phyloP scores from a whole-genome alignment of 2,113 vertebrate species.

The Sinocyclocheilus anophthalmus region DNA sequence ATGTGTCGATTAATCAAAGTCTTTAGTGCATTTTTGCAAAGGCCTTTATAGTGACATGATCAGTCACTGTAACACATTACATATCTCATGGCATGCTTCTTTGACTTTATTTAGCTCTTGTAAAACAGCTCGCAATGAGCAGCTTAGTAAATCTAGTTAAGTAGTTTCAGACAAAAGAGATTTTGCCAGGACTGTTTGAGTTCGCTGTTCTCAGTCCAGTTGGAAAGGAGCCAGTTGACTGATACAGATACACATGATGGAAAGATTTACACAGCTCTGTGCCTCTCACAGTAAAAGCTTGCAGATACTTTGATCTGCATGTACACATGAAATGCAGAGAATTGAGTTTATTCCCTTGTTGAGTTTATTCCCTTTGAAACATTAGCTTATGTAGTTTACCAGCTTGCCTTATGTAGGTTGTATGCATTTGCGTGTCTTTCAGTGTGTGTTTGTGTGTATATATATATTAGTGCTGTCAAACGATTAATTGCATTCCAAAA shows the following conservation, averaged over 20 bases:
- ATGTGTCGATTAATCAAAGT: slow-evolving; percentile 25
- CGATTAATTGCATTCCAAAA: no score
- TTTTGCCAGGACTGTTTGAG: not conserved
- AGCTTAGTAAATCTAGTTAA: slow-evolving; percentile 15
- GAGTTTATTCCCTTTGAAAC: not conserved
- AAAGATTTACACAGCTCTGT: not conserved
- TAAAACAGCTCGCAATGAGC: not conserved
- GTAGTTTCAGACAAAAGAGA: slow-evolving; percentile 14
- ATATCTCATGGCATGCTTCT: not conserved
- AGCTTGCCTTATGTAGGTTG: not conserved
- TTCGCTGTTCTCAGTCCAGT: not conserved
- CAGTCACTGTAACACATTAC: not conserved
- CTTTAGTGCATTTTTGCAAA: slow-evolving; percentile 10
- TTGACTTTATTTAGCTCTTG: slow-evolving; percentile 21
- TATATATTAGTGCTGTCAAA: no score
- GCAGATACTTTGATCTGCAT: not conserved
- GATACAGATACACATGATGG: slow-evolving; percentile 11
- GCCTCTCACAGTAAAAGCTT: slow-evolving; percentile 1
- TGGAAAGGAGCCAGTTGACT: slow-evolving; percentile 19
- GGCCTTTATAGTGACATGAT: slow-evolving; percentile 11
- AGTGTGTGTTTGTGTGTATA: no score
- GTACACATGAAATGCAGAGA: not conserved
- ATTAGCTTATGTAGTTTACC: not conserved
- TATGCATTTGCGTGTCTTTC: not conserved
- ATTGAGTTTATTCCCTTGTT: slow-evolving; percentile 18